Evolutionary conservation across 2,797 vertebrate species (phyloP).

Genomic region (Amblyopsis hoosieri): DNA sequence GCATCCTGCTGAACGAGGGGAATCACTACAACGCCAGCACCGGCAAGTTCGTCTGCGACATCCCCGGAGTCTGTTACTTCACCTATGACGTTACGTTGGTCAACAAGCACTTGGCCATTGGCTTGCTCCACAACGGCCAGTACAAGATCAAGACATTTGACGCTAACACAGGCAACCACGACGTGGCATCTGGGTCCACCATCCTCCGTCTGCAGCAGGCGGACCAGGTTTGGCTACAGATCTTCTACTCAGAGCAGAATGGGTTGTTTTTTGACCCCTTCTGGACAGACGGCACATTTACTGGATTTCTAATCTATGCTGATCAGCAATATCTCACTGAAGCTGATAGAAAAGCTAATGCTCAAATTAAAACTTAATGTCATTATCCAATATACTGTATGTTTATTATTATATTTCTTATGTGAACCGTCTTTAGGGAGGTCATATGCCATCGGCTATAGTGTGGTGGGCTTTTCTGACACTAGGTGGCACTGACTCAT

Average conservation of each 20-base stretch:
- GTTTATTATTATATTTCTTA: neutral
- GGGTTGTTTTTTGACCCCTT: constrained; percentile 96
- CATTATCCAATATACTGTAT: neutral
- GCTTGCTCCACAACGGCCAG: constrained; percentile 94
- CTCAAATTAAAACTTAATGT: constrained; percentile 46
- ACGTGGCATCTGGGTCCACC: constrained; percentile 93
- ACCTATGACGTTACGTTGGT: constrained; percentile 95
- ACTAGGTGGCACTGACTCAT: constrained; percentile 49
- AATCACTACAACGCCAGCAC: constrained; percentile 89
- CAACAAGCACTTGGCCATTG: constrained; percentile 96
- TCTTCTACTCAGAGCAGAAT: constrained; percentile 96
- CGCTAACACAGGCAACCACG: constrained; percentile 94
- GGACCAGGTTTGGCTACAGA: constrained; percentile 97
- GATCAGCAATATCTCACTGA: constrained; percentile 84
- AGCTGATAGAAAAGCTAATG: constrained; percentile 69
- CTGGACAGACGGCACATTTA: constrained; percentile 97
- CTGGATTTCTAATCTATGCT: constrained; percentile 93
- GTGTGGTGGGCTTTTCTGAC: constrained; percentile 22
- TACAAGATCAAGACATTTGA: constrained; percentile 97
- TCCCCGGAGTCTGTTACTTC: constrained; percentile 95
- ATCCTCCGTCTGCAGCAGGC: constrained; percentile 84
- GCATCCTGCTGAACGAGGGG: constrained; percentile 94
- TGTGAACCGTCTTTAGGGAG: neutral
- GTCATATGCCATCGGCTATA: neutral
- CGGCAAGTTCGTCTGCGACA: constrained; percentile 90